Conservation (phyloP, 2,113 vertebrate genomes). For the Callospermophilus lateralis region DNA sequence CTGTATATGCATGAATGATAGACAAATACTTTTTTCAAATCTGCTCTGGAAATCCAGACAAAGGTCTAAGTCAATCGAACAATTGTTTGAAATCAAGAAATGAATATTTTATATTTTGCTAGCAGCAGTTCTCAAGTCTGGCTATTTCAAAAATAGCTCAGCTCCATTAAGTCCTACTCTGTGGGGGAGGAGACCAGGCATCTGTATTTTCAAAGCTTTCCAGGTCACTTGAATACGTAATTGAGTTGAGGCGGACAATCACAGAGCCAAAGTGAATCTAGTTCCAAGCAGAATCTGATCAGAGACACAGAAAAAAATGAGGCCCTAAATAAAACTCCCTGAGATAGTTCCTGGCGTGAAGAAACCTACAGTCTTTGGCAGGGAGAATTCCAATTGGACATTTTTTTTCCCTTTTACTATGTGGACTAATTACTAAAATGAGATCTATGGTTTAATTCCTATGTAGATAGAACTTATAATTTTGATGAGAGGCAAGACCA, state of each 20-base stretch:
- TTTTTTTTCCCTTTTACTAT: neutral
- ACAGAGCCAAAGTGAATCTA: neutral
- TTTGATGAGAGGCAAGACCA: neutral
- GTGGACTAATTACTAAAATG: neutral
- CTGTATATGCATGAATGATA: neutral
- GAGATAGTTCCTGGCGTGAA: neutral
- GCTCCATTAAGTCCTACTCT: neutral
- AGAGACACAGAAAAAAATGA: neutral
- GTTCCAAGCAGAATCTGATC: neutral
- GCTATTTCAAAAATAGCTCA: neutral
- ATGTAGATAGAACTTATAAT: neutral
- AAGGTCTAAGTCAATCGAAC: neutral
- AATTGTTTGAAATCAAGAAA: neutral
- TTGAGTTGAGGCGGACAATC: neutral
- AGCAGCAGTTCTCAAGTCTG: neutral
- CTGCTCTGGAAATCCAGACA: neutral
- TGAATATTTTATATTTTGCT: neutral
- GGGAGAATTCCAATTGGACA: neutral
- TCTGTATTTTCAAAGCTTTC: neutral
- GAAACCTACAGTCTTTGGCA: neutral
- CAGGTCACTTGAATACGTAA: neutral
- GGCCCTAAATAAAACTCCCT: neutral
- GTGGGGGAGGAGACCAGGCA: neutral
- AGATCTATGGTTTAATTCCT: neutral
- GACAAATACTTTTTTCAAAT: neutral